Evolutionary conservation across 2,888 invertebrate species (phyloP).

Genomic region (Portevinia maculata): DNA sequence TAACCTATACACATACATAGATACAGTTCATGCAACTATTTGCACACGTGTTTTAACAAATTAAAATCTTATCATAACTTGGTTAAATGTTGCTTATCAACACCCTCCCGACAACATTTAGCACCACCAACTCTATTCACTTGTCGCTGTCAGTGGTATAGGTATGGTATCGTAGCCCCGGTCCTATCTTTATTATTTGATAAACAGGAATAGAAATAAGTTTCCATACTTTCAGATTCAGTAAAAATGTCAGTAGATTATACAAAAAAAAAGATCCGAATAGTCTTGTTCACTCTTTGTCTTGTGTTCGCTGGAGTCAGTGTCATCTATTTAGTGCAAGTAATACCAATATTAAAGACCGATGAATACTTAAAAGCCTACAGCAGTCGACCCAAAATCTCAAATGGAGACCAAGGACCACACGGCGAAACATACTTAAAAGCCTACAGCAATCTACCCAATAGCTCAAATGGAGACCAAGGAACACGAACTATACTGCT

Average conservation of each 20-base stretch:
- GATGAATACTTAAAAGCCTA: no score
- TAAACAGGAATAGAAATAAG: conserved; percentile 42
- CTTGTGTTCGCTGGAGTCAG: conserved; percentile 56
- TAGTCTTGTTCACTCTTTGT: conserved; percentile 15
- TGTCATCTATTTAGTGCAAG: conserved; percentile 74
- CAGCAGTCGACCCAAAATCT: no score
- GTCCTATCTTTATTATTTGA: conserved; percentile 37
- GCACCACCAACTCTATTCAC: background rate
- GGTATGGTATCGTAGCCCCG: conserved; percentile 10
- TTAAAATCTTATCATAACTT: no score
- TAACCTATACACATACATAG: no score
- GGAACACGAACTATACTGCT: conserved; percentile 77
- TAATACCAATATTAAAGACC: conserved; percentile 77
- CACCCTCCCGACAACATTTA: no score
- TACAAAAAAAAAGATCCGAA: background rate
- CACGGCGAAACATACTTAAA: conserved; percentile 79
- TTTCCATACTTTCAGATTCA: background rate
- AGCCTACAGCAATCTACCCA: conserved; percentile 70
- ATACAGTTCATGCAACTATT: no score
- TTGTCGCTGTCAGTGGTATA: conserved; percentile 17
- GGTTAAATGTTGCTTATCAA: no score
- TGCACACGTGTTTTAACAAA: no score
- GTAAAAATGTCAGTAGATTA: conserved; percentile 39
- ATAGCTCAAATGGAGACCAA: conserved; percentile 9
- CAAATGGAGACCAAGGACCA: no score